A percentile compares a stretch with the other conserved stretches of the same genome.
phyloP scores from a whole-genome alignment of 2,888 invertebrate species.

The Drosophila silvestris region DNA sequence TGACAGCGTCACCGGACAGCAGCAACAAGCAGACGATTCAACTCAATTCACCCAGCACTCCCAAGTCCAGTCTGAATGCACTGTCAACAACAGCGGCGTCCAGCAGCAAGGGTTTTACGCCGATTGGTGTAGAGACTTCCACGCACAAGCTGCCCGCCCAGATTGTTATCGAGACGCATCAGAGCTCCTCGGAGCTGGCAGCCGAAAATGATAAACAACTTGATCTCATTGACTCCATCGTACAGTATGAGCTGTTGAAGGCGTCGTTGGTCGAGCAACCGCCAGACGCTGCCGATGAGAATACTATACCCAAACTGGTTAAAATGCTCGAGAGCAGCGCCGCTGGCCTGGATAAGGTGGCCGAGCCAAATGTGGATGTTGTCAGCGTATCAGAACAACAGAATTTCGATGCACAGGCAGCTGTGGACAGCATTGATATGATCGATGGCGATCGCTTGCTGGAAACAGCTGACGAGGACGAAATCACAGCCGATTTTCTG shows the following conservation, averaged over 20 bases:
- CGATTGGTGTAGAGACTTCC: constrained; percentile 79
- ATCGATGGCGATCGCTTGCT: constrained; percentile 72
- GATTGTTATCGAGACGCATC: constrained; percentile 85
- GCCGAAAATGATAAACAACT: constrained; percentile 85
- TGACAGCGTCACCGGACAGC: constrained; percentile 22
- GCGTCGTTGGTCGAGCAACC: constrained; percentile 63
- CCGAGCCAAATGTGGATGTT: constrained; percentile 24
- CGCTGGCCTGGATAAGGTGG: constrained; percentile 61
- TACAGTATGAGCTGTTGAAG: constrained; percentile 83
- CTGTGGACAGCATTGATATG: constrained; percentile 77
- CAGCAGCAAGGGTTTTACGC: constrained; percentile 82
- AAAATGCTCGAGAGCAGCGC: constrained; percentile 86
- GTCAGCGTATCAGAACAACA: constrained; percentile 13
- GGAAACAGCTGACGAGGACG: constrained; percentile 87
- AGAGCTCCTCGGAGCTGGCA: constrained; percentile 82
- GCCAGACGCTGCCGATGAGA: constrained; percentile 73
- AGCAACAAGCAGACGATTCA: constrained; percentile 28
- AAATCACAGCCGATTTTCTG: constrained; percentile 89
- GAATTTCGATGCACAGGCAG: constrained; percentile 7
- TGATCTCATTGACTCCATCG: constrained; percentile 85
- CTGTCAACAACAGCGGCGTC: constrained; percentile 49
- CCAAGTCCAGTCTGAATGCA: constrained; percentile 39
- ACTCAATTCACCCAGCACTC: constrained; percentile 46
- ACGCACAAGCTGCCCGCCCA: constrained; percentile 84
- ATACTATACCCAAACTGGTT: constrained; percentile 85